A percentile compares a stretch with the other conserved stretches of the same genome.
Evolutionary conservation across 2,888 invertebrate species (phyloP).

Genomic region (Molorchus minor): DNA sequence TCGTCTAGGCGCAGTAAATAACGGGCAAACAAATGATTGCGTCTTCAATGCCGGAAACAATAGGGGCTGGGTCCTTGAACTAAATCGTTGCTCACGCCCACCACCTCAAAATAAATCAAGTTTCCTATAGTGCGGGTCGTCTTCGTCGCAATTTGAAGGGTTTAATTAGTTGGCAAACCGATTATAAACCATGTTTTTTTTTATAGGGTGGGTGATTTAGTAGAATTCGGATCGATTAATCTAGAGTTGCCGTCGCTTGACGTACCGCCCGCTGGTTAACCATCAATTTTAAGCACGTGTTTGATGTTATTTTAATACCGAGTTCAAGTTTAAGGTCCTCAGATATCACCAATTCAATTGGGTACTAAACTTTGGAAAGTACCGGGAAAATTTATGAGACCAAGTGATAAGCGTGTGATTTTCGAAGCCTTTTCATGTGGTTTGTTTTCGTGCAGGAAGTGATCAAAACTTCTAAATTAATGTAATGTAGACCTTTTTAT

Average conservation of each 20-base stretch:
- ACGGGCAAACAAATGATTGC: not conserved
- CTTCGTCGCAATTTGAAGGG: conserved; percentile 3
- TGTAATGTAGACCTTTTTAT: no score
- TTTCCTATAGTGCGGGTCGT: not conserved
- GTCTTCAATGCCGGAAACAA: not conserved
- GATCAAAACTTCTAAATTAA: no score
- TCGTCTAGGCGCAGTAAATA: not conserved
- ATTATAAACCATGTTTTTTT: conserved; percentile 4
- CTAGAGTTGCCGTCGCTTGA: conserved; percentile 5
- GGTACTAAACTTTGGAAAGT: no score
- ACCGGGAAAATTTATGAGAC: no score
- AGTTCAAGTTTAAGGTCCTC: no score
- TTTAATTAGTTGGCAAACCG: not conserved
- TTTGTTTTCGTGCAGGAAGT: no score
- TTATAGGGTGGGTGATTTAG: no score
- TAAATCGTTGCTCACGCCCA: not conserved
- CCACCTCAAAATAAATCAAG: not conserved
- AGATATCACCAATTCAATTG: no score
- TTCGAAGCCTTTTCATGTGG: no score
- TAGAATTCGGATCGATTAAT: no score
- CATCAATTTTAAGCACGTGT: conserved; percentile 15
- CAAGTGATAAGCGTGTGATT: no score
- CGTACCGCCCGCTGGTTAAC: not conserved
- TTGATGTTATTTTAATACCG: no score
- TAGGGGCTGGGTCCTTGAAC: not conserved